Evolutionary conservation across 2,797 vertebrate genomes (phyloP).

Genomic region (Hylomyscus alleni): DNA sequence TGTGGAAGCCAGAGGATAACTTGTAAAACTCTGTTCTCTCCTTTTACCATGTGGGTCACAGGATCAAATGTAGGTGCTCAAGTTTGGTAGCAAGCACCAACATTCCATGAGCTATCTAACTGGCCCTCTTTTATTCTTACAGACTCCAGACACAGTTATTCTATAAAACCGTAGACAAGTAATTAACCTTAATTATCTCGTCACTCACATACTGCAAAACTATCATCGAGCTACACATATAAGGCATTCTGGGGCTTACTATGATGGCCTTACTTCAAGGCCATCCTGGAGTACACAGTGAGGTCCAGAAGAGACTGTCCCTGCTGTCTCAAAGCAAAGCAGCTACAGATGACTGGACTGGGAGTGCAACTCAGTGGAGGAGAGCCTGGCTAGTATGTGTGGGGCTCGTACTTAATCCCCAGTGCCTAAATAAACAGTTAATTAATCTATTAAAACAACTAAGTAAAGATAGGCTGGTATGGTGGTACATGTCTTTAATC

Average conservation of each 20-base stretch:
- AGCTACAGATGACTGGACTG: not conserved
- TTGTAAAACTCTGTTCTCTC: not conserved
- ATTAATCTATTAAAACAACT: not conserved
- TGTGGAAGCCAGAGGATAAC: not conserved
- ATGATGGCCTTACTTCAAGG: not conserved
- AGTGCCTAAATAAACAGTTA: not conserved
- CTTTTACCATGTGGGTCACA: not conserved
- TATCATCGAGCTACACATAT: too few relatives aligned
- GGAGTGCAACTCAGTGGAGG: not conserved
- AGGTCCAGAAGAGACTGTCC: not conserved
- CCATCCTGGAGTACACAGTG: not conserved
- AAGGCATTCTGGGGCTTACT: not conserved
- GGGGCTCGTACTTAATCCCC: not conserved
- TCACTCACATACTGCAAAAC: not conserved
- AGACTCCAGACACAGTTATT: not conserved
- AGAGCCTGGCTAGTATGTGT: not conserved
- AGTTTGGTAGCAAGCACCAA: not conserved
- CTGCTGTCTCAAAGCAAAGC: not conserved
- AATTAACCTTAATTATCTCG: conserved; percentile 16
- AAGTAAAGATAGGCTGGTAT: not conserved
- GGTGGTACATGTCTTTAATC: not conserved
- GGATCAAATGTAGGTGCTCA: not conserved
- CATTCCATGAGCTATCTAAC: not conserved
- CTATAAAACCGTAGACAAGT: not conserved
- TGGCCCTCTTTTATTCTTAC: not conserved